phyloP scores from a whole-genome alignment of 2,888 invertebrate genomes.

The Acanthosoma haemorrhoidale region DNA sequence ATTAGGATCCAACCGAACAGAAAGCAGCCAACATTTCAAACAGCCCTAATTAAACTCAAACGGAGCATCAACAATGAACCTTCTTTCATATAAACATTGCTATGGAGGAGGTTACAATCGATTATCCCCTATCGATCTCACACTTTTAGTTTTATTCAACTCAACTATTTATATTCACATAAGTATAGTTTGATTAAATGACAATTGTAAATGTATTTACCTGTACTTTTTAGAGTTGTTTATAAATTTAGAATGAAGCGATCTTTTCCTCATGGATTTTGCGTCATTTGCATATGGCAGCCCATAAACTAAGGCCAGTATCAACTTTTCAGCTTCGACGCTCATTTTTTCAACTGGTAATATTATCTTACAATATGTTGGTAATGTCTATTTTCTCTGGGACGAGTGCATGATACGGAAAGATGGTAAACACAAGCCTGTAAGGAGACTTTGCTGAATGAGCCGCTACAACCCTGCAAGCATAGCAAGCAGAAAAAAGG shows the following conservation, averaged over 20 bases:
- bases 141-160: too few relatives aligned
- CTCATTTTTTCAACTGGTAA: background rate
- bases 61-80: background rate
- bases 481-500: too few relatives aligned
- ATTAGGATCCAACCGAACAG: too few relatives aligned
- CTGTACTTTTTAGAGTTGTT: background rate
- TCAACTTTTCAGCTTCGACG: background rate
- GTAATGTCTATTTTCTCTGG: background rate
- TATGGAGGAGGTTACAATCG: background rate
- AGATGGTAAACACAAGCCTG: too few relatives aligned
- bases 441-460: too few relatives aligned
- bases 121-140: background rate
- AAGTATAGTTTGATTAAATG: too few relatives aligned
- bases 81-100: background rate
- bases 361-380: background rate
- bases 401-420: background rate
- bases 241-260: background rate
- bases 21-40: slow-evolving; percentile 7
- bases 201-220: background rate
- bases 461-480: too few relatives aligned
- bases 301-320: background rate
- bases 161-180: too few relatives aligned
- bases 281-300: background rate
- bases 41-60: background rate
- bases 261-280: background rate